A percentile compares a stretch with the other conserved stretches of the same genome.
These are phyloP conservation scores for Entomobrya multifasciata DNA, from an alignment of 2,888 invertebrate species.

Conservation along the genomic window DNA sequence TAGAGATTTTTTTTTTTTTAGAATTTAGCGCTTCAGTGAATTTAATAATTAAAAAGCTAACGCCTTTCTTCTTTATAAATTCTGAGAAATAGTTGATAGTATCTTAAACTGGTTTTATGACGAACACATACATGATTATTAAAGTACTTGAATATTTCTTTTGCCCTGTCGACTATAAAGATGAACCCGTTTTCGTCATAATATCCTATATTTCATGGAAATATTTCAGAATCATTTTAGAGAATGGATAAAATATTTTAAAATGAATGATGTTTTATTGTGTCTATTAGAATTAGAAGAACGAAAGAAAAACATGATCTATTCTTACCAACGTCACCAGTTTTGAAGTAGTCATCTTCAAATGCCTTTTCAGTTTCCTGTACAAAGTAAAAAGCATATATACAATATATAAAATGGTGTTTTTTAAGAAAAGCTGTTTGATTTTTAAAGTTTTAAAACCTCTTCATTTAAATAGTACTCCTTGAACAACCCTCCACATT, in stretches of 20 bases:
- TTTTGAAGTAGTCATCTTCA: slow-evolving; percentile 74
- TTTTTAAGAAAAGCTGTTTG: neutral
- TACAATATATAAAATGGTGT: neutral
- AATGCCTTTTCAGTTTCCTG: slow-evolving; percentile 76
- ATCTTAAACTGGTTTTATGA: too few relatives aligned
- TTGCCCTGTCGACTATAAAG: slow-evolving; percentile 76
- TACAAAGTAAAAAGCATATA: too few relatives aligned
- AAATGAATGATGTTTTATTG: too few relatives aligned
- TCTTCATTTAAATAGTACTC: slow-evolving; percentile 73
- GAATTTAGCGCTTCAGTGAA: neutral
- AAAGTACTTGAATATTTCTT: slow-evolving; percentile 78
- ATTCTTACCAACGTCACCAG: slow-evolving; percentile 75
- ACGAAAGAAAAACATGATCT: neutral
- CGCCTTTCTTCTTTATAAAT: neutral
- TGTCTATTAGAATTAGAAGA: too few relatives aligned
- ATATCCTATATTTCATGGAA: slow-evolving; percentile 57
- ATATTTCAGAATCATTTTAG: neutral
- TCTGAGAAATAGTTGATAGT: neutral
- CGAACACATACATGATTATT: slow-evolving; percentile 75
- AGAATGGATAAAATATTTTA: neutral
- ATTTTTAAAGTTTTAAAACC: slow-evolving; percentile 32
- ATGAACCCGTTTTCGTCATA: slow-evolving; percentile 76
- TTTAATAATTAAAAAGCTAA: neutral
- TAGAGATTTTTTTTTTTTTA: slow-evolving; percentile 7
- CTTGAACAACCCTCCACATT: slow-evolving; percentile 76